Evolutionary conservation across 92 coral and sea anemone species (phyloP).

Genomic region (Parazoanthus atlanticus): DNA sequence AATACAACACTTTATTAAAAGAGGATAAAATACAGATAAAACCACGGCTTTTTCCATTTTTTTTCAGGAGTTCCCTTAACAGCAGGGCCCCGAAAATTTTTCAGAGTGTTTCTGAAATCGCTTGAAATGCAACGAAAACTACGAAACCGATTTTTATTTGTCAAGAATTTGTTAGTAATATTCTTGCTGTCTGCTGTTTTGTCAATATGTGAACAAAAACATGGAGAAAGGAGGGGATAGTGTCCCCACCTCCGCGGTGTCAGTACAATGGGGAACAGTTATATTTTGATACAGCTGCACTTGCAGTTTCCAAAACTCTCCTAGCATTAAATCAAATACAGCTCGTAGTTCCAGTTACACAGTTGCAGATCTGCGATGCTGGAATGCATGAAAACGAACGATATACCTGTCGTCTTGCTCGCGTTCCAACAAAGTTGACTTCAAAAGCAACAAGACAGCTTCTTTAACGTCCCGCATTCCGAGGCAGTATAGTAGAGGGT

Average conservation of each 20-base stretch:
- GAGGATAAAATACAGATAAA: too few relatives aligned
- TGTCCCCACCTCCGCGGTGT: neutral
- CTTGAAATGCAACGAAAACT: too few relatives aligned
- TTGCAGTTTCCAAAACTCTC: neutral
- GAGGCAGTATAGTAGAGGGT: constrained; percentile 34
- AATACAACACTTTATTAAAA: too few relatives aligned
- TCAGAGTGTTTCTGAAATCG: too few relatives aligned
- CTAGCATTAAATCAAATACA: neutral
- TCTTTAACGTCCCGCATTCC: constrained; percentile 35
- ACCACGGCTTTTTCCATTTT: too few relatives aligned
- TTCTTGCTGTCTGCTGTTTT: too few relatives aligned
- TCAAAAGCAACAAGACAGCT: constrained; percentile 24
- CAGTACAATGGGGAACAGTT: neutral
- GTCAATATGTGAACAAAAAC: too few relatives aligned
- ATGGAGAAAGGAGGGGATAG: too few relatives aligned
- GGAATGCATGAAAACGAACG: neutral
- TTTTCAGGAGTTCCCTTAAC: too few relatives aligned
- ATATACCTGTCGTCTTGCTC: neutral
- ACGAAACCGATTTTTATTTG: too few relatives aligned
- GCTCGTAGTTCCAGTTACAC: neutral
- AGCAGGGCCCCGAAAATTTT: too few relatives aligned
- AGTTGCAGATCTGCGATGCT: constrained; percentile 20
- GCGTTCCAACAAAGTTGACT: constrained; percentile 1
- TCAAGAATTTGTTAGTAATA: too few relatives aligned
- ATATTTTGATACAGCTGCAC: neutral